Conservation (phyloP, 1,140 invertebrate genomes). For the Drosophila obscura region DNA sequence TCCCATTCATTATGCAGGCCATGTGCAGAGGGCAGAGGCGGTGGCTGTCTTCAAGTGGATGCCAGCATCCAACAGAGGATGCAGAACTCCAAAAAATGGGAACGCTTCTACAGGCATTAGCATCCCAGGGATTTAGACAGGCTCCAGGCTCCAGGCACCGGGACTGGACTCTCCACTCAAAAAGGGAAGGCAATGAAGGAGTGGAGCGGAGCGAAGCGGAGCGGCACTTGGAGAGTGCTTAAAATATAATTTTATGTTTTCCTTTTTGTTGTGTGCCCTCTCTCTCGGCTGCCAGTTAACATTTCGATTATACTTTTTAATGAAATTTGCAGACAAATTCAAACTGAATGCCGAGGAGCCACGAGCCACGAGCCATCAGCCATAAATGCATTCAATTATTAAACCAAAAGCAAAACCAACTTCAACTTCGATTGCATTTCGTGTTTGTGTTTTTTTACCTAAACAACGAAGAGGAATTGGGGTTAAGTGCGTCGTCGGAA, state of each 20-base stretch:
- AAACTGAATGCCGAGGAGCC: constrained; percentile 45
- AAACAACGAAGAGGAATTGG: constrained; percentile 29
- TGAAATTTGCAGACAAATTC: constrained; percentile 64
- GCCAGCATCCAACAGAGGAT: constrained; percentile 32
- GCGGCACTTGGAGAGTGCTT: constrained; percentile 39
- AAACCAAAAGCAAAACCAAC: constrained; percentile 48
- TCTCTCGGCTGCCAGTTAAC: constrained; percentile 39
- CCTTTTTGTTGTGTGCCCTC: constrained; percentile 17
- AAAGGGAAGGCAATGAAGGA: neutral
- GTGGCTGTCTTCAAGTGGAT: constrained; percentile 56
- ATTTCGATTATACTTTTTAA: constrained; percentile 81
- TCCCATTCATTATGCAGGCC: constrained; percentile 76
- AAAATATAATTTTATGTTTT: constrained; percentile 62
- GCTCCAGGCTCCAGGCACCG: constrained; percentile 1
- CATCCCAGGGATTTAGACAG: constrained; percentile 60
- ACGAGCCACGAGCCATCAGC: constrained; percentile 7
- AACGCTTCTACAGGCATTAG: constrained; percentile 59
- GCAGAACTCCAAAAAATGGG: constrained; percentile 23
- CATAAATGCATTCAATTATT: constrained; percentile 79
- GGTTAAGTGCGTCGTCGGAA: constrained; percentile 64
- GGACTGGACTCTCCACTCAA: neutral
- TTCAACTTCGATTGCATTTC: constrained; percentile 39
- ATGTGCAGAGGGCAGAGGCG: constrained; percentile 46
- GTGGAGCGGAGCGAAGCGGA: neutral
- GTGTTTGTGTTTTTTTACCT: constrained; percentile 23